Evolutionary conservation across 2,797 vertebrate species (phyloP).

Genomic region (Tokudaia tokunoshimensis): DNA sequence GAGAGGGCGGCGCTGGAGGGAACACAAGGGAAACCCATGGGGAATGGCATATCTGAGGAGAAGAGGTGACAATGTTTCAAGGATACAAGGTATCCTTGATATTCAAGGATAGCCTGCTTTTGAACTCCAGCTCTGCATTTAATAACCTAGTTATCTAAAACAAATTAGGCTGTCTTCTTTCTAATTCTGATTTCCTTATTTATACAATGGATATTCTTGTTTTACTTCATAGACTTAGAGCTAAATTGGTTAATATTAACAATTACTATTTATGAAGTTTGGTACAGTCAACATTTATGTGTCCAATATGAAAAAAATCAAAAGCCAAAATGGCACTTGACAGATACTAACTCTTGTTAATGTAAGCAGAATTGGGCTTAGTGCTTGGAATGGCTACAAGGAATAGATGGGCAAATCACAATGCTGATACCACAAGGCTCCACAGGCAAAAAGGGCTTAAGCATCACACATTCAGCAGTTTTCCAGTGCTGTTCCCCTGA

Average conservation of each 20-base stretch:
- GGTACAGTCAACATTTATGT: background rate
- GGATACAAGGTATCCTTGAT: too few species aligned
- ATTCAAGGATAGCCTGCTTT: background rate
- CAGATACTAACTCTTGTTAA: background rate
- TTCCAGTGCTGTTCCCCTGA: background rate
- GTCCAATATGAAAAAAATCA: background rate
- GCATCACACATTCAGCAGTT: background rate
- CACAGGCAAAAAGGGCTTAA: background rate
- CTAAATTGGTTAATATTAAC: background rate
- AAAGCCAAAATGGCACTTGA: background rate
- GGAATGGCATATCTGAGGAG: background rate
- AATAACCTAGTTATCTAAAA: background rate
- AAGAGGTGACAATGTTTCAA: background rate
- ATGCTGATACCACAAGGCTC: background rate
- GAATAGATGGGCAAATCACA: background rate
- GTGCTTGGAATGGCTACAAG: background rate
- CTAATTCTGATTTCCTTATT: conserved; percentile 6
- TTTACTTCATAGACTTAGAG: background rate
- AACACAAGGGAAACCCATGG: background rate
- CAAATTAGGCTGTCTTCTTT: background rate
- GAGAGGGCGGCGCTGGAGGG: too few species aligned
- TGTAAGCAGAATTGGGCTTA: background rate
- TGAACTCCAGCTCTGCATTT: background rate
- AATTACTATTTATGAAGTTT: background rate
- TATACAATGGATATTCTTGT: background rate